Percentiles rank a stretch among this genome's conserved stretches.
phyloP scores from a whole-genome alignment of 2,888 invertebrate genomes.

The Sphaeridia pumilis region DNA sequence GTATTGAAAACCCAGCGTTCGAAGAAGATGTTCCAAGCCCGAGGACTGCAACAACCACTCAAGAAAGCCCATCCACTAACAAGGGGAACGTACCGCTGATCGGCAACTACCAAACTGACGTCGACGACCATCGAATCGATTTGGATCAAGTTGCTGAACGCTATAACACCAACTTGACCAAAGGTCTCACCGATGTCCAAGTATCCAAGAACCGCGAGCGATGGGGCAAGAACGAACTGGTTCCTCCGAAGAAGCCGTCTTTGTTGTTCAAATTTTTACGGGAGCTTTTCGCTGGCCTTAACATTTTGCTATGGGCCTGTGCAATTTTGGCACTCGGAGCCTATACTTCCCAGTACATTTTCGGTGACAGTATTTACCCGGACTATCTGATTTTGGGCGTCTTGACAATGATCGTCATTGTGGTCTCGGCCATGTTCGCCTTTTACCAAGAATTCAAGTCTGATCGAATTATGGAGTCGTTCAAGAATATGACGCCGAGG shows the following conservation, averaged over 20 bases:
- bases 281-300: constrained; percentile 46
- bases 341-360: constrained; percentile 40
- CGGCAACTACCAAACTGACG: not conserved
- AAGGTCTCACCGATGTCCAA: constrained; percentile 41
- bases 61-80: no score
- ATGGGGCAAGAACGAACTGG: constrained; percentile 43
- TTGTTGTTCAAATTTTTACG: constrained; percentile 46
- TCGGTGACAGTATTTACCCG: constrained; percentile 41
- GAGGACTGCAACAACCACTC: no score
- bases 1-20: no score
- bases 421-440: constrained; percentile 59
- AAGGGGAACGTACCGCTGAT: no score
- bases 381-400: constrained; percentile 41
- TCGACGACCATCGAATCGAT: constrained; percentile 26
- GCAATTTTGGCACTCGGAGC: constrained; percentile 43
- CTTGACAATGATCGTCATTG: constrained; percentile 50
- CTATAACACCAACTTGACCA: constrained; percentile 21
- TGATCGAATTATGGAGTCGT: constrained; percentile 45
- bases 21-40: no score
- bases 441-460: constrained; percentile 64
- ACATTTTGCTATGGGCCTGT: constrained; percentile 42
- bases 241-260: constrained; percentile 44
- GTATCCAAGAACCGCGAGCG: constrained; percentile 40
- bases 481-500: constrained; percentile 50
- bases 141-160: constrained; percentile 20